phyloP scores from a whole-genome alignment of 2,113 vertebrate species.

The Craseonycteris thonglongyai region DNA sequence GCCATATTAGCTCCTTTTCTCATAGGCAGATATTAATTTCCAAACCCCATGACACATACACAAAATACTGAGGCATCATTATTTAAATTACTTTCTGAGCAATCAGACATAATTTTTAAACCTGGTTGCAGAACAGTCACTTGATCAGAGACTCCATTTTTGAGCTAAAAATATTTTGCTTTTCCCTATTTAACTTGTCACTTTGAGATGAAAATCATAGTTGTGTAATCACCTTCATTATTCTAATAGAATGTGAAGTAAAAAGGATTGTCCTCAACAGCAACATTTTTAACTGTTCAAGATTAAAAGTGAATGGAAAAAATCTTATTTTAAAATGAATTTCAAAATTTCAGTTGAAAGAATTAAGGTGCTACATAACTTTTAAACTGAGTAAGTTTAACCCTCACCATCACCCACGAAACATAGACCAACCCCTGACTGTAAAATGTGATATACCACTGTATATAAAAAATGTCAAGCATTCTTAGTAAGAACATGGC shows the following conservation, averaged over 20 bases:
- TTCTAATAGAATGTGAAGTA: neutral
- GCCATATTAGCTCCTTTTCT: neutral
- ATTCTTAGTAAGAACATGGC: neutral
- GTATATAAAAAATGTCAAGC: neutral
- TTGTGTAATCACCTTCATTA: neutral
- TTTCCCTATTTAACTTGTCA: neutral
- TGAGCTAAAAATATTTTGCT: neutral
- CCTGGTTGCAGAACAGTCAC: neutral
- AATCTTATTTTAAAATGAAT: slow-evolving; percentile 1
- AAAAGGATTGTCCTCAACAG: neutral
- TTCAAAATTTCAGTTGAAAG: neutral
- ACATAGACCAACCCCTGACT: neutral
- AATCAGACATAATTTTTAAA: neutral
- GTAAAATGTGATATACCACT: neutral
- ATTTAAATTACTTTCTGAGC: neutral
- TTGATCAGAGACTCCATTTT: neutral
- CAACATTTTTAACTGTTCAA: neutral
- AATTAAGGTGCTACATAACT: neutral
- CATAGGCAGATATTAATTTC: neutral
- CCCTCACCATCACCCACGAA: neutral
- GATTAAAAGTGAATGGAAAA: neutral
- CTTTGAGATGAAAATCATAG: neutral
- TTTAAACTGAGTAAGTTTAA: neutral
- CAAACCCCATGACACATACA: neutral
- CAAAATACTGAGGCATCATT: neutral